These are phyloP conservation scores for Acleris laterana DNA, from an alignment of 2,888 invertebrate genomes.

Conservation along the genomic window DNA sequence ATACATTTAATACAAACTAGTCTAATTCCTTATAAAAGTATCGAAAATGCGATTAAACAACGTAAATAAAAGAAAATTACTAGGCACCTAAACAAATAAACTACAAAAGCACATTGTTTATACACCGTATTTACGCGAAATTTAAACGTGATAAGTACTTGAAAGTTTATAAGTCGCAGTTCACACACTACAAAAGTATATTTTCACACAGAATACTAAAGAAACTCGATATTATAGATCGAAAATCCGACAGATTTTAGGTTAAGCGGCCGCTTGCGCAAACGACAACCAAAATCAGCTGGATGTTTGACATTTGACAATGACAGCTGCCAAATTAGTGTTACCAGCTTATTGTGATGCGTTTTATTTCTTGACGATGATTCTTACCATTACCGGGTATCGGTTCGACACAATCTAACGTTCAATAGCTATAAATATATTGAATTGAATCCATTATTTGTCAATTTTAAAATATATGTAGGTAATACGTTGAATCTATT, in stretches of 20 bases:
- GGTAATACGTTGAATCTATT: too few species aligned
- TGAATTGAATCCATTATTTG: too few species aligned
- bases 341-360: neutral
- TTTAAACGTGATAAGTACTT: neutral
- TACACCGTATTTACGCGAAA: neutral
- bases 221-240: slow-evolving; percentile 21
- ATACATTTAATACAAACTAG: slow-evolving; percentile 5
- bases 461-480: too few species aligned
- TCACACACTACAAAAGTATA: slow-evolving; percentile 12
- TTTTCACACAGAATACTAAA: slow-evolving; percentile 42
- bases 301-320: slow-evolving; percentile 13
- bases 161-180: neutral
- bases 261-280: slow-evolving; percentile 42
- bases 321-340: slow-evolving; percentile 5
- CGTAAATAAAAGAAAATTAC: neutral
- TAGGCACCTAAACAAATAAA: neutral
- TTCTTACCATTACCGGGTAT: too few species aligned
- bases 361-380: too few species aligned
- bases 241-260: slow-evolving; percentile 46
- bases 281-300: slow-evolving; percentile 39
- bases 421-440: too few species aligned
- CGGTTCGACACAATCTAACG: too few species aligned
- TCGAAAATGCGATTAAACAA: neutral
- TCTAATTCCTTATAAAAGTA: neutral
- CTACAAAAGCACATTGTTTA: slow-evolving; percentile 21